Evolutionary conservation across 1,140 invertebrate genomes (phyloP), one percentile per base, ranked within the genome.

Genomic region (Arion vulgaris): DNA sequence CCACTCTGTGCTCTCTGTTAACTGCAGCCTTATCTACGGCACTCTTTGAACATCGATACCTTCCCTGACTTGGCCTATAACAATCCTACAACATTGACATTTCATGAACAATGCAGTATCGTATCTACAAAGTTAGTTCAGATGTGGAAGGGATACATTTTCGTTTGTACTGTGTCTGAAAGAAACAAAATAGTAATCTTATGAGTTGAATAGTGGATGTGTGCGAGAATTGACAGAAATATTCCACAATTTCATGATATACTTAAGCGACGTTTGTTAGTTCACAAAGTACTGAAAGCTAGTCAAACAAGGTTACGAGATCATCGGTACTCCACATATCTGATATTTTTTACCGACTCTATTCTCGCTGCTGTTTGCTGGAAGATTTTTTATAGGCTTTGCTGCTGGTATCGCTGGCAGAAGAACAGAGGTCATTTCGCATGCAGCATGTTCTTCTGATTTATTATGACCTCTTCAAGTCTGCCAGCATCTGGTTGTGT

Each of bases 401-500:
- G 62, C 4, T 66, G 62, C 11, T 66, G 28, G 28, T 66, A 28
- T 0, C 32, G 62, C 28, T 7, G n/a, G 2, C 7, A 23, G 28
- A 32, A 4, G 1, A 28, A 32, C 11, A 66, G 62, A 66, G 28
- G 32, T 66, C 62, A 66, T 66, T 66, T 28, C 28, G n/a, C 19
- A 66, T 66, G n/a, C 19, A 32, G n/a, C 62, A 66, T 32, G 62
- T 32, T 32, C 62, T 66, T 28, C 28, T 66, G 62, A 66, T 66
- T 66, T 66, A 66, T 66, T 32, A 32, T 66, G 28, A 7, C 62
- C 62, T 66, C 62, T 66, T 66, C n/a, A 66, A 32, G 5, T 34
- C n/a, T 34, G 62, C 62, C 62, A 66, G 28, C 62, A 66, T n/a
- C 62, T 66, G 62, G 62, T 28, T n/a, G 62, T 66, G 28, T 66